These are phyloP conservation scores for Danio tinwini DNA, from an alignment of 2,797 vertebrate genomes.

Conservation along the genomic window DNA sequence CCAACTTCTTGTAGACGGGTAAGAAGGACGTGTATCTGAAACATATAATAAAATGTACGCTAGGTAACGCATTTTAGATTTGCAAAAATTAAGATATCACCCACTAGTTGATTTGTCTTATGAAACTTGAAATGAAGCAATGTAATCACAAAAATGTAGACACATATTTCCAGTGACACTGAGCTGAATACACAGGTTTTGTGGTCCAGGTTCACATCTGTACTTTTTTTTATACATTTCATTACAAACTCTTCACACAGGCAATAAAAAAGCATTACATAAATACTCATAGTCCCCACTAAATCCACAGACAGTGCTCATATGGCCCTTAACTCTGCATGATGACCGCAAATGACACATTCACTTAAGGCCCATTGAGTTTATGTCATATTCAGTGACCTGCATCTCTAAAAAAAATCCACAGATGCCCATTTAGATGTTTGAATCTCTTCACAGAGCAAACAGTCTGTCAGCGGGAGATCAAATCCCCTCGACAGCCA, in stretches of 20 bases:
- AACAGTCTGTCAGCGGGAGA: constrained; percentile 28
- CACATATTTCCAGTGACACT: no score
- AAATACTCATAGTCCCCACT: not conserved
- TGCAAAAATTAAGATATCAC: no score
- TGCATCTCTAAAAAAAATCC: constrained; percentile 7
- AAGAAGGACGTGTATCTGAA: no score
- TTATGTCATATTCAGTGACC: constrained; percentile 47
- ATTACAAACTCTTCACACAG: not conserved
- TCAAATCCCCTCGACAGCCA: constrained; percentile 40
- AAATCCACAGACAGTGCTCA: not conserved
- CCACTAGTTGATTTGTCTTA: no score
- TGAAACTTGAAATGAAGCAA: no score
- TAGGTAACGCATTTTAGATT: no score
- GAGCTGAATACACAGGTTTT: no score
- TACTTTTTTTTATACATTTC: no score
- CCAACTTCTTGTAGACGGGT: no score
- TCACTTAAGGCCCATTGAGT: constrained; percentile 68
- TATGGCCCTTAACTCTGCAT: not conserved
- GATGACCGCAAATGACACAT: constrained; percentile 26
- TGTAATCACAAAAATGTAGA: no score
- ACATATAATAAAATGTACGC: no score
- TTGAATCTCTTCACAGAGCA: constrained; percentile 11
- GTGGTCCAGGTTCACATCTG: no score
- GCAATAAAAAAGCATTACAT: not conserved
- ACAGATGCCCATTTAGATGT: constrained; percentile 23